Base-by-base conservation (phyloP, 2,888 invertebrate genomes). In the Eupithecia abbreviata region DNA sequence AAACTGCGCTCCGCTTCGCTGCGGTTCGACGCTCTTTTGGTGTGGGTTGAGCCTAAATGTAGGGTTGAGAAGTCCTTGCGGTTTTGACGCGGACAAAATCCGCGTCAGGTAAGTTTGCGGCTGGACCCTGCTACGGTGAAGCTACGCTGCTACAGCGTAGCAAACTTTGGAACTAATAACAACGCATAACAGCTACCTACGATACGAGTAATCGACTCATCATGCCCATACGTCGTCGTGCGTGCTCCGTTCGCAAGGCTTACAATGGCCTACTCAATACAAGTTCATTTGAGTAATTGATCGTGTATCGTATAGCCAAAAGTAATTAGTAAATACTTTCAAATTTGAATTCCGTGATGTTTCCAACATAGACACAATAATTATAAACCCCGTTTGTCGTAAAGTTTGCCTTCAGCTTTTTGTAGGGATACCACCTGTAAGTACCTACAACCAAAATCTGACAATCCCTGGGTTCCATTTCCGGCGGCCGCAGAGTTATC, bases 401-500 rank as follows among this genome's bases (percentile, higher is more conserved):
- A 15, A 15, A 51, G 51, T n/a, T 55, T n/a, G n/a, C 55, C 55
- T n/a, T 55, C 55, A 55, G 55, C 15, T 51, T 15, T 15, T 15
- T 51, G 55, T 55, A n/a, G 2, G n/a, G n/a, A 55, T 12, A 51
- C 51, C 51, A 13, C 15, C 13, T 51, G 51, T 55, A 55, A 6
- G 51, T n/a, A 55, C n/a, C 15, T 12, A 15, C 6, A 55, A 55
- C 15, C 15, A 18, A 3, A 9, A 55, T 18, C 7, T n/a, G 55
- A 0, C 18, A 58, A 58, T 18, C 9, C 58, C 3, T 7, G 58
- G 9, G 3, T 18, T 41, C 65, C 13, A 65, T 65, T 65, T 41
- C 65, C 65, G 65, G 58, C 58, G 18, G 65, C 65, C 65, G 65
- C 65, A 65, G 65, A 65, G 65, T 13, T 65, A 41, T 13, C 41